A percentile compares a stretch with the other conserved stretches of the same genome.
phyloP scores from a whole-genome alignment of 2,888 invertebrate genomes.

The Drosophila histrio region DNA sequence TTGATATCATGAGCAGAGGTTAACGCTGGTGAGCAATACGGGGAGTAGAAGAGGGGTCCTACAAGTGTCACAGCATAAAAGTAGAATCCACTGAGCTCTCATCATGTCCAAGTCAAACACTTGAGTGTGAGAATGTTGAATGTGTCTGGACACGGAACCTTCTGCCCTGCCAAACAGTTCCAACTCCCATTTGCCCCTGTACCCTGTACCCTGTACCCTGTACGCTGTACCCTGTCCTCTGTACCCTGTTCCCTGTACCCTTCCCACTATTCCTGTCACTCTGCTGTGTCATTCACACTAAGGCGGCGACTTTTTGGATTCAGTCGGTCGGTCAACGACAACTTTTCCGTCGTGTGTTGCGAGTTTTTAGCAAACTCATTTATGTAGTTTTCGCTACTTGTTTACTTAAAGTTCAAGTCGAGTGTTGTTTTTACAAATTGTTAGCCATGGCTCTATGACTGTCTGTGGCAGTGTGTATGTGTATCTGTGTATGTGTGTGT shows the following conservation, averaged over 20 bases:
- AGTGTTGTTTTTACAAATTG: constrained; percentile 81
- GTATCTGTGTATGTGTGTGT: constrained; percentile 2
- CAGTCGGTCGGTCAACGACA: constrained; percentile 19
- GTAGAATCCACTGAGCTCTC: constrained; percentile 48
- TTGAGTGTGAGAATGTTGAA: constrained; percentile 60
- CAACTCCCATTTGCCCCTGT: neutral
- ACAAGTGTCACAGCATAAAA: constrained; percentile 76
- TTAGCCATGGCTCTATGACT: constrained; percentile 44
- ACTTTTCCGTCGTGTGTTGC: constrained; percentile 30
- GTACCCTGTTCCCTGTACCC: neutral
- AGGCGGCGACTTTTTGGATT: constrained; percentile 38
- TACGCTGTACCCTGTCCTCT: neutral
- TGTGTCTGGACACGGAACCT: constrained; percentile 57
- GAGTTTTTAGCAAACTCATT: constrained; percentile 79
- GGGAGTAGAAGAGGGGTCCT: neutral
- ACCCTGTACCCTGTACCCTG: too few relatives aligned
- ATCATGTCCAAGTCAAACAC: constrained; percentile 15
- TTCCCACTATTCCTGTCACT: constrained; percentile 19
- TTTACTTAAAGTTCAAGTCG: constrained; percentile 76
- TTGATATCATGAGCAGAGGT: constrained; percentile 65
- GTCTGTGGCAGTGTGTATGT: constrained; percentile 3
- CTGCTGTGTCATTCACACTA: constrained; percentile 75
- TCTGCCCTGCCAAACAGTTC: constrained; percentile 10
- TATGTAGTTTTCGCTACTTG: constrained; percentile 77
- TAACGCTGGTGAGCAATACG: neutral